These are phyloP conservation scores for Cygnus atratus DNA, from an alignment of 2,113 vertebrate species.

Conservation along the genomic window DNA sequence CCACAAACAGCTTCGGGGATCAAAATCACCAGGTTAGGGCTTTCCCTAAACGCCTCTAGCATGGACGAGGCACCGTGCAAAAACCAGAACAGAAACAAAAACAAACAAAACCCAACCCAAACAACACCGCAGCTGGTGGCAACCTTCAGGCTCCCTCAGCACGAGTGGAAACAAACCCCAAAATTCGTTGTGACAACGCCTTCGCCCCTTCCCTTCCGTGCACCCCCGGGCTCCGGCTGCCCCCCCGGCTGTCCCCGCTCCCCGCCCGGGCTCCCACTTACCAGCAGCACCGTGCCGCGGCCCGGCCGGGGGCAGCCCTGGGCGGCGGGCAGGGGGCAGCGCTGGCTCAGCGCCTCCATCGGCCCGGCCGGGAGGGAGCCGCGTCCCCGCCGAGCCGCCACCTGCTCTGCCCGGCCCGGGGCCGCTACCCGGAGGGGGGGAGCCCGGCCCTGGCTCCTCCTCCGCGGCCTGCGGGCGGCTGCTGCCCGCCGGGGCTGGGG, in stretches of 20 bases:
- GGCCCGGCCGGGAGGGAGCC: background rate
- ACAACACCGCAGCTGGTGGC: background rate
- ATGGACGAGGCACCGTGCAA: background rate
- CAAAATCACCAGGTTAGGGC: background rate
- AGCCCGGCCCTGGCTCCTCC: background rate
- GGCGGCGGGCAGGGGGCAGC: background rate
- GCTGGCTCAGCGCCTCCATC: conserved; percentile 51
- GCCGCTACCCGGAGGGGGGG: background rate
- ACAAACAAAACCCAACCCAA: background rate
- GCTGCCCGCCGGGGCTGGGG: background rate
- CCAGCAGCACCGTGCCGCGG: conserved; percentile 52
- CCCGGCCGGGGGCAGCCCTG: conserved; percentile 18
- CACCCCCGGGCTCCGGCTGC: background rate
- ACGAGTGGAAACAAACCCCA: background rate
- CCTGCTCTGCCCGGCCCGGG: background rate
- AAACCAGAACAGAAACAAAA: background rate
- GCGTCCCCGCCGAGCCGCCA: background rate
- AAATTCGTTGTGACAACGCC: background rate
- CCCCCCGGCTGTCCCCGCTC: accelerated
- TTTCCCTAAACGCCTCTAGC: background rate
- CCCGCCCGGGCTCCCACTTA: conserved; percentile 14
- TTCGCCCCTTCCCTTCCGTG: background rate
- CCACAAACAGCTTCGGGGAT: background rate
- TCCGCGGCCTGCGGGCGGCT: background rate
- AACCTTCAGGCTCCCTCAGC: background rate